phyloP scores from a whole-genome alignment of 2,113 vertebrate genomes.

The Rana temporaria region DNA sequence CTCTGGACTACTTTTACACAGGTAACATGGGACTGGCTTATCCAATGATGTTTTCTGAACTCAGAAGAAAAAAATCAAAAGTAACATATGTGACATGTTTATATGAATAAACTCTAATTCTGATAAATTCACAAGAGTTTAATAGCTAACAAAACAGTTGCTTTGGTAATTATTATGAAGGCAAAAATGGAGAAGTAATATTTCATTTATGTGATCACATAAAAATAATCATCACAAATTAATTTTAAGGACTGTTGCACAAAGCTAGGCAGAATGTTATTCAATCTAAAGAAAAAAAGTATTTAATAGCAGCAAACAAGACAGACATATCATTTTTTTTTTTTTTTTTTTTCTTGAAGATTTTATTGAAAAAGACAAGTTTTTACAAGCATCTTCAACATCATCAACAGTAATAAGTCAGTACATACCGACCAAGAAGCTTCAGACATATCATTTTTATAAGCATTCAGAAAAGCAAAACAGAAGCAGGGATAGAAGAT shows the following conservation, averaged over 20 bases:
- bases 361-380: too few relatives aligned
- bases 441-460: not conserved
- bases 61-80: not conserved
- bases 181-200: conserved; percentile 1
- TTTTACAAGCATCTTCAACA: too few relatives aligned
- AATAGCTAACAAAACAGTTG: conserved; percentile 13
- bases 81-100: not conserved
- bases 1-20: not conserved
- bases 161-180: conserved; percentile 24
- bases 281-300: conserved; percentile 5
- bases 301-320: not conserved
- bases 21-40: not conserved
- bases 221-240: conserved; percentile 11
- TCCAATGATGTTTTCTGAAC: not conserved
- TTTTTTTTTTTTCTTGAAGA: too few relatives aligned
- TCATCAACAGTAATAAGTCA: too few relatives aligned
- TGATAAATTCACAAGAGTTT: not conserved
- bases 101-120: not conserved
- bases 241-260: conserved; percentile 27
- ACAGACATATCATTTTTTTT: not conserved
- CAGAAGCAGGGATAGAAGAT: not conserved
- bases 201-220: conserved; percentile 16
- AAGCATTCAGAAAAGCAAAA: not conserved
- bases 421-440: too few relatives aligned
- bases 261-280: conserved; percentile 9